phyloP scores from a whole-genome alignment of 2,113 vertebrate species.

The Lutjanus erythropterus region DNA sequence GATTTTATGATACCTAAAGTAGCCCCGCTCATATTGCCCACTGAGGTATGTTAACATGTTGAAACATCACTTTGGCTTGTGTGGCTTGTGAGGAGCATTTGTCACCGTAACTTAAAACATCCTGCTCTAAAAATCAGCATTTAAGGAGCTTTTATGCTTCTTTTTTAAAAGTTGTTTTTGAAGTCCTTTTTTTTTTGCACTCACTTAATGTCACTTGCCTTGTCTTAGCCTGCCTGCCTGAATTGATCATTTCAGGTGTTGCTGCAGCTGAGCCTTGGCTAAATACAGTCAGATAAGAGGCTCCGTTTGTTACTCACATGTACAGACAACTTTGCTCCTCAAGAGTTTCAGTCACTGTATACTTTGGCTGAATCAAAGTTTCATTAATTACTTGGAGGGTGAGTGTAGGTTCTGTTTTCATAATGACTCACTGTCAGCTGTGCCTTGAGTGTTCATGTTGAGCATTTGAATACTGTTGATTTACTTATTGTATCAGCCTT shows the following conservation, averaged over 20 bases:
- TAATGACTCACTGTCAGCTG: conserved; percentile 36
- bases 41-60: background rate
- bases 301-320: conserved; percentile 31
- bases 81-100: background rate
- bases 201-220: background rate
- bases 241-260: background rate
- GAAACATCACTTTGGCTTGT: background rate
- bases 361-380: conserved; percentile 29
- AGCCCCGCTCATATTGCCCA: background rate
- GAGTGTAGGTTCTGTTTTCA: conserved; percentile 25
- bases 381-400: background rate
- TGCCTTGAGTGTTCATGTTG: conserved; percentile 1
- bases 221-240: background rate
- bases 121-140: background rate
- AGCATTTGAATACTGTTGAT: conserved; percentile 2
- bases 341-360: background rate
- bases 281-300: conserved; percentile 37
- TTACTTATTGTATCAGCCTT: background rate
- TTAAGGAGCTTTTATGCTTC: too few relatives aligned
- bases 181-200: background rate
- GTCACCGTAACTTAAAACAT: background rate
- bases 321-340: background rate
- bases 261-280: background rate
- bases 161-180: background rate
- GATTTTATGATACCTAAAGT: background rate